phyloP scores from a whole-genome alignment of 2,797 vertebrate genomes.

The Tokudaia tokunoshimensis region DNA sequence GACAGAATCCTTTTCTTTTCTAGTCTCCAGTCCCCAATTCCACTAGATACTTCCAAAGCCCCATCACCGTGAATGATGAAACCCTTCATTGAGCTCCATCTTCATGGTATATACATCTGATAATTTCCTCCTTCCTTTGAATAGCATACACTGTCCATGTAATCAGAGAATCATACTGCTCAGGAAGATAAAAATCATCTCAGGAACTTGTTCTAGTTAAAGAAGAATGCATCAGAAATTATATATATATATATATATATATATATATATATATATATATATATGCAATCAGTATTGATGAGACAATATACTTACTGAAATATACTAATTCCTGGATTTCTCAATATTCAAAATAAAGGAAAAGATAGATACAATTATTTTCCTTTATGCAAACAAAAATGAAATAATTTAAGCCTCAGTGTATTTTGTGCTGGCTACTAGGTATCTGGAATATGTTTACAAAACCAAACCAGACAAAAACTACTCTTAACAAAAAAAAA shows the following conservation, averaged over 20 bases:
- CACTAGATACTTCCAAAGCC: neutral
- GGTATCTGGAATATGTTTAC: neutral
- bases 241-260: neutral
- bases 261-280: neutral
- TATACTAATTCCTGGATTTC: slow-evolving; percentile 49
- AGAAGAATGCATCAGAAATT: neutral
- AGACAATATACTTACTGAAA: neutral
- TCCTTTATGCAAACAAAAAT: slow-evolving; percentile 33
- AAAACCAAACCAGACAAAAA: neutral
- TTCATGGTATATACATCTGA: neutral
- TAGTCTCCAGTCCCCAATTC: neutral
- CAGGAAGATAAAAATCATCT: neutral
- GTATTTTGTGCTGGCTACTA: slow-evolving; percentile 26
- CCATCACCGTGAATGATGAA: neutral
- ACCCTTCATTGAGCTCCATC: neutral
- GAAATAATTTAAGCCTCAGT: slow-evolving; percentile 27
- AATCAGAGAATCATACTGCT: neutral
- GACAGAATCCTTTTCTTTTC: neutral
- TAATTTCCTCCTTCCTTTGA: neutral
- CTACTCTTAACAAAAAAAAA: neutral
- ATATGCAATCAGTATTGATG: too few species aligned
- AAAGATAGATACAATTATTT: slow-evolving; percentile 29
- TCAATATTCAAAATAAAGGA: slow-evolving; percentile 47
- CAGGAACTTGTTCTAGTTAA: slow-evolving; percentile 44
- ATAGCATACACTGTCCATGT: neutral